Conservation (phyloP, 2,113 vertebrate genomes). For the Heteronetta atricapilla region DNA sequence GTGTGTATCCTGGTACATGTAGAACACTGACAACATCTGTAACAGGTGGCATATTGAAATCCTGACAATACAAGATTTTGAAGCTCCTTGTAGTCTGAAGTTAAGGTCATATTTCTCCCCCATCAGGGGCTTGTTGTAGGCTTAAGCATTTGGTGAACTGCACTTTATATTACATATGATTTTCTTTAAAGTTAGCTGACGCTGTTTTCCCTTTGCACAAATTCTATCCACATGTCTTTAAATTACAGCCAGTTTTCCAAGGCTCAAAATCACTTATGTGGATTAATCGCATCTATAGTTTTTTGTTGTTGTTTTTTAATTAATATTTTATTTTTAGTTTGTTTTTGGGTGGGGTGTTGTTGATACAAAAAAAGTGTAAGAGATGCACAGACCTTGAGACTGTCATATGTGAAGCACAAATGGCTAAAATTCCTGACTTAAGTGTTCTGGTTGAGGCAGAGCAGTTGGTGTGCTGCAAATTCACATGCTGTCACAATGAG, state of each 20-base stretch:
- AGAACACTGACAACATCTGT: neutral
- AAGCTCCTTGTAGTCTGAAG: neutral
- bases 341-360: too few relatives aligned
- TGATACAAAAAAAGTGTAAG: neutral
- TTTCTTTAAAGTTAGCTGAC: neutral
- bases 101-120: conserved; percentile 6
- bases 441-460: neutral
- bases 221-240: neutral
- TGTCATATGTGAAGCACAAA: neutral
- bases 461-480: too few relatives aligned
- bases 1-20: neutral
- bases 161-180: neutral
- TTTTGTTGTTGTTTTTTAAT: neutral
- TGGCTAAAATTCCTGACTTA: neutral
- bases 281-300: neutral
- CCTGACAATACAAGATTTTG: neutral
- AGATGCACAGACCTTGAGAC: neutral
- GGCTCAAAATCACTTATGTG: neutral
- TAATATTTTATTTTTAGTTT: too few relatives aligned
- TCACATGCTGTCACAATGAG: too few relatives aligned
- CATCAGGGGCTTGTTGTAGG: neutral
- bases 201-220: neutral
- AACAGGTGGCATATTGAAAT: neutral
- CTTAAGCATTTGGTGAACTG: neutral
- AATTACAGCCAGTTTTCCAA: neutral